Conservation (phyloP, 2,797 vertebrate species). For the Notamacropus eugenii region DNA sequence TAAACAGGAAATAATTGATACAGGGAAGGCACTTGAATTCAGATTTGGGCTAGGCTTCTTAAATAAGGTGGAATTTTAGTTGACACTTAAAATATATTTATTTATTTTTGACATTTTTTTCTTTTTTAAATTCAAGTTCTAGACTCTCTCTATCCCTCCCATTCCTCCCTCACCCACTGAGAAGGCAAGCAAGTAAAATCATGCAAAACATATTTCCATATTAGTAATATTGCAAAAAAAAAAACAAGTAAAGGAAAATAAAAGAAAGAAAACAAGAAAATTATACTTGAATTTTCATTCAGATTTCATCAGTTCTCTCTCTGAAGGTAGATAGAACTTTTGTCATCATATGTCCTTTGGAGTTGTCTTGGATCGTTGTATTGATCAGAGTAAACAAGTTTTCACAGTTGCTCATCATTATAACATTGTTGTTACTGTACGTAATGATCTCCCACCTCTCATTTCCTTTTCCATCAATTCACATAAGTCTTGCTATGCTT, state of each 20-base stretch:
- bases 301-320: not conserved
- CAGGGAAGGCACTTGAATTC: not conserved
- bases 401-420: not conserved
- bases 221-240: not conserved
- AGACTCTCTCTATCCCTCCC: not conserved
- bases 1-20: not conserved
- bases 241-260: too few species aligned
- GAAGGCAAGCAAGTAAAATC: not conserved
- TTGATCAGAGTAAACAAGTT: not conserved
- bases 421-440: not conserved
- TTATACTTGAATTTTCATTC: not conserved
- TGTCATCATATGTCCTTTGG: not conserved
- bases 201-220: not conserved
- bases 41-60: not conserved
- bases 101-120: not conserved
- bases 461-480: not conserved
- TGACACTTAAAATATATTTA: not conserved
- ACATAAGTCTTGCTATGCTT: not conserved
- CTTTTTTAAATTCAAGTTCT: not conserved
- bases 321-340: not conserved
- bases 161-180: not conserved
- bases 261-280: not conserved
- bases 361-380: not conserved
- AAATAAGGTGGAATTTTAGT: not conserved
- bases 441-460: not conserved